Base-by-base conservation (phyloP, 1,140 invertebrate species). In the Armadillidium nasatum region DNA sequence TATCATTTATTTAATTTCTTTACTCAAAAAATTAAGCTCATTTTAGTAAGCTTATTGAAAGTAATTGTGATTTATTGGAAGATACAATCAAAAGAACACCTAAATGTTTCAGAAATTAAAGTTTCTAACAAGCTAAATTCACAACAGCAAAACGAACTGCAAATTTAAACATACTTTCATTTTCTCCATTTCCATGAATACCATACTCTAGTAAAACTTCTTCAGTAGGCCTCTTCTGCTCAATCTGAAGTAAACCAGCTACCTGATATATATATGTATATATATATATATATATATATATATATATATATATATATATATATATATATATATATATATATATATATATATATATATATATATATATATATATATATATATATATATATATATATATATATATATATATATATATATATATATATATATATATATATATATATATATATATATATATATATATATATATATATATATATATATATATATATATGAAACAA, bases 211-310 rank as follows among this genome's bases (percentile, higher is more conserved):
- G 21, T 3, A 70, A 21, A 70, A 70, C 68, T 70, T 70, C n/a
- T 11, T 70, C 68, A 70, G 10, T 33, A 11, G 68, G 19, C 23
- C 11, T n/a, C 4, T 13, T 33, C 11, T 70, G 68, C 1, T 67
- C 82, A 72, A 81, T 86, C 81, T 86, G 84, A 21, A 86, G 67
- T 19, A 88, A 75, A 79, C 79, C 82, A 66, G 83, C 80, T 50
- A 85, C 70, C 85, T 84, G 76, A 33, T 33, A 1, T 33, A 33
- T 33, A 33, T 33, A 33, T 33, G 6, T n/a, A n/a, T n/a, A n/a
- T n/a, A n/a, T n/a, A n/a, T n/a, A n/a, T n/a, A n/a, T n/a, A n/a
- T n/a, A n/a, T n/a, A n/a, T n/a, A n/a, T n/a, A n/a, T n/a, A n/a
- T n/a, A n/a, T n/a, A n/a, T n/a, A n/a, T n/a, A n/a, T n/a, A n/a